Evolutionary conservation across 2,113 vertebrate species (phyloP).

Genomic region (Otus sunia): DNA sequence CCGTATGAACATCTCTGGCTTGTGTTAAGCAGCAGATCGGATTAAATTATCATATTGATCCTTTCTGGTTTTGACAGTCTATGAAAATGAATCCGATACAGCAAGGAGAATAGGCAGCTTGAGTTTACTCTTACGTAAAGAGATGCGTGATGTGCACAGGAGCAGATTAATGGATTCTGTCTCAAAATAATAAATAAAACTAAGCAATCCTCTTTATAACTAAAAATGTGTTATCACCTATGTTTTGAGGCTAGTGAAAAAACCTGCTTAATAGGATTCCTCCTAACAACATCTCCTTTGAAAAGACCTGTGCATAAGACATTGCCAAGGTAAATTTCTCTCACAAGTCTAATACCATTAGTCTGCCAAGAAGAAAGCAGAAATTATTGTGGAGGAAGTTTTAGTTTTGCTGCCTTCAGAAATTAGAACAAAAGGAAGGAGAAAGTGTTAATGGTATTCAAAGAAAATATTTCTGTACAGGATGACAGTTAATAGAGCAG

Average conservation of each 20-base stretch:
- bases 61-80: conserved; percentile 38
- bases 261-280: conserved; percentile 52
- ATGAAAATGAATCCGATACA: conserved; percentile 12
- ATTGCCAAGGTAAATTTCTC: conserved; percentile 70
- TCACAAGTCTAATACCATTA: conserved; percentile 65
- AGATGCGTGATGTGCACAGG: background rate
- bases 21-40: conserved; percentile 28
- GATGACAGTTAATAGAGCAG: conserved; percentile 68
- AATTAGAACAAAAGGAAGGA: conserved; percentile 68
- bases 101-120: background rate
- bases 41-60: conserved; percentile 61
- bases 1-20: background rate
- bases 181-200: conserved; percentile 44
- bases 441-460: conserved; percentile 71
- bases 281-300: conserved; percentile 60
- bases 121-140: background rate
- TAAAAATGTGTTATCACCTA: conserved; percentile 46
- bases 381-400: conserved; percentile 71
- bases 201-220: conserved; percentile 32
- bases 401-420: conserved; percentile 69
- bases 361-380: conserved; percentile 64
- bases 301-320: conserved; percentile 49
- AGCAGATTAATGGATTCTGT: conserved; percentile 27
- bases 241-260: conserved; percentile 35
- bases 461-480: conserved; percentile 71